phyloP scores from a whole-genome alignment of 2,113 vertebrate species.

The Ptilorrhoa leucosticta region DNA sequence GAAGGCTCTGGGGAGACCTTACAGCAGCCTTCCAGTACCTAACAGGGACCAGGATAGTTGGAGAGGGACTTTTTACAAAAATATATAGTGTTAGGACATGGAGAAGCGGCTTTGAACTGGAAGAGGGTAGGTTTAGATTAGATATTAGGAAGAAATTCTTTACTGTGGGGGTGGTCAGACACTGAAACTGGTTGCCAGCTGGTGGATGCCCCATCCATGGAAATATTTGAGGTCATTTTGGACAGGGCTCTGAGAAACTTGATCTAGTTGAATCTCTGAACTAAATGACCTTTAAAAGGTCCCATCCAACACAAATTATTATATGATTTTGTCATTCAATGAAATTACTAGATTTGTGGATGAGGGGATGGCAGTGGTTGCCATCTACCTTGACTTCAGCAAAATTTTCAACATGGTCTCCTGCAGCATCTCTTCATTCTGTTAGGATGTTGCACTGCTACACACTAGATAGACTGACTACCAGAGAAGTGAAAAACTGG shows the following conservation, averaged over 20 bases:
- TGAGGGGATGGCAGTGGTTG: accelerated
- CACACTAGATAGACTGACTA: background rate
- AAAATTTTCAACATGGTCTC: background rate
- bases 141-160: background rate
- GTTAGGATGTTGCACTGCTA: background rate
- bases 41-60: background rate
- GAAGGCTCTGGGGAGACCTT: background rate
- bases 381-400: background rate
- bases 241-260: background rate
- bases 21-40: background rate
- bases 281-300: background rate
- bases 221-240: background rate
- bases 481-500: background rate
- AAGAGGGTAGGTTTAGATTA: background rate
- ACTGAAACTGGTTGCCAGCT: background rate
- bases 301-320: background rate
- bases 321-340: background rate
- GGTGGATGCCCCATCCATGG: background rate
- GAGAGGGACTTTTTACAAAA: background rate
- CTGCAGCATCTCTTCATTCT: background rate
- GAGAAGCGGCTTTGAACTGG: background rate
- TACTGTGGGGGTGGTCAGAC: background rate
- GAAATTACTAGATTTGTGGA: background rate
- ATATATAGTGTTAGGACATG: background rate
- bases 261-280: background rate